A percentile compares a stretch with the other conserved stretches of the same genome.
phyloP scores from a whole-genome alignment of 2,888 invertebrate genomes.

The Nemotelus nigrinus region DNA sequence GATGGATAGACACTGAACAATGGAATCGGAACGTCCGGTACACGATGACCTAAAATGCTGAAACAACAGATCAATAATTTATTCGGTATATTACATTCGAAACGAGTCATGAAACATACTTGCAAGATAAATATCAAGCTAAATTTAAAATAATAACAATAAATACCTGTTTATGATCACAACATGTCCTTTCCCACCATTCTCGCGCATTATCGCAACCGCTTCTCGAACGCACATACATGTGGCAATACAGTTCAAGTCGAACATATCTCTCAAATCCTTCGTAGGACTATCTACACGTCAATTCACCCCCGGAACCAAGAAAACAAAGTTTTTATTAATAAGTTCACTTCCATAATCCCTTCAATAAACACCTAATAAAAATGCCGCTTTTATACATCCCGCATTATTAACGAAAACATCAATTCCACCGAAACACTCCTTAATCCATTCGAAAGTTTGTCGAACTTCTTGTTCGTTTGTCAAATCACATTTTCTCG shows the following conservation, averaged over 20 bases:
- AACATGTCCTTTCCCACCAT: constrained; percentile 68
- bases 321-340: background rate
- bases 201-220: constrained; percentile 67
- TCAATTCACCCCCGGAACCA: background rate
- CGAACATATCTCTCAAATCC: constrained; percentile 61
- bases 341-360: background rate
- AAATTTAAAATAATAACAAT: background rate
- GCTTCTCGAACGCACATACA: constrained; percentile 70
- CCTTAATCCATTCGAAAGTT: constrained; percentile 60
- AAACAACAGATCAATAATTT: background rate
- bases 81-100: too few relatives aligned
- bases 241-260: constrained; percentile 69
- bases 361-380: constrained; percentile 55
- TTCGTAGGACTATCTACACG: constrained; percentile 55
- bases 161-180: constrained; percentile 71
- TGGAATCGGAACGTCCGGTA: constrained; percentile 66
- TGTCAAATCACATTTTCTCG: constrained; percentile 61
- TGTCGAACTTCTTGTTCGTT: constrained; percentile 58
- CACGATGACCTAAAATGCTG: constrained; percentile 66
- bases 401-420: constrained; percentile 65
- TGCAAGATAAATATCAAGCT: background rate
- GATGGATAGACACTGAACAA: constrained; percentile 69
- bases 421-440: constrained; percentile 59
- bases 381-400: constrained; percentile 61
- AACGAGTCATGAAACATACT: background rate